Base-by-base conservation (phyloP, 2,797 vertebrate species). In the Rhabdophis nuchalis region DNA sequence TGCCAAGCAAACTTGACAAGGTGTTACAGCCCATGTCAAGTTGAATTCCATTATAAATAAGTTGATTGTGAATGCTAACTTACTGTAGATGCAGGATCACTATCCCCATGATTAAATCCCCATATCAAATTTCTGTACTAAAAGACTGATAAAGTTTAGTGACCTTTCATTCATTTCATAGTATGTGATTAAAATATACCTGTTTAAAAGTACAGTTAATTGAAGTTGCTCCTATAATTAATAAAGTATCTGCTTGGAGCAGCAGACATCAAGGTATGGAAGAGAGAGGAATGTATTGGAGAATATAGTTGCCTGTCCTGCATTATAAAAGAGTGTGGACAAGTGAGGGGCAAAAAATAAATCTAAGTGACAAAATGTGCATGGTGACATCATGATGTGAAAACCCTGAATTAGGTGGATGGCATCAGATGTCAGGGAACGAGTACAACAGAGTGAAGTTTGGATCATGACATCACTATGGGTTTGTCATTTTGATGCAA, bases 21-120 rank as follows among this genome's bases (percentile, higher is more conserved):
- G 64, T n/a, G 93, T 7, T 29, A 90, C 88, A 94, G 77, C 90
- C 58, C 91, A 93, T 56, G 1, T 56, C 87, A 96, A 93, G 93
- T 57, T 94, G n/a, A 46, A 41, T 93, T 92, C 36, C 94, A 89
- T 89, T 91, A 91, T 61, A 95, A 96, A 95, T 93, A 60, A 94
- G 96, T 95, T 92, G 95, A 96, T 96, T 60, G 36, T 92, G 90
- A 94, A 94, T 23, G 61, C 93, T 88, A 50, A 90, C 89, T 92
- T 50, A 46, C 1, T 25, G 23, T 25, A 94, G 72, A 95, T 90
- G 32, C 60, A 94, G 13, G 9, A 3, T 32, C 68, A 18, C 23
- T 5, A 36, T 11, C 52, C 1, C 52, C 10, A 60, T 88, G 41
- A 89, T 54, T 36, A 86, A 85, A 36, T 11, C 36, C 27, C 25